Base-by-base conservation (phyloP, 2,797 vertebrate species). In the Pangasius krempfi region DNA sequence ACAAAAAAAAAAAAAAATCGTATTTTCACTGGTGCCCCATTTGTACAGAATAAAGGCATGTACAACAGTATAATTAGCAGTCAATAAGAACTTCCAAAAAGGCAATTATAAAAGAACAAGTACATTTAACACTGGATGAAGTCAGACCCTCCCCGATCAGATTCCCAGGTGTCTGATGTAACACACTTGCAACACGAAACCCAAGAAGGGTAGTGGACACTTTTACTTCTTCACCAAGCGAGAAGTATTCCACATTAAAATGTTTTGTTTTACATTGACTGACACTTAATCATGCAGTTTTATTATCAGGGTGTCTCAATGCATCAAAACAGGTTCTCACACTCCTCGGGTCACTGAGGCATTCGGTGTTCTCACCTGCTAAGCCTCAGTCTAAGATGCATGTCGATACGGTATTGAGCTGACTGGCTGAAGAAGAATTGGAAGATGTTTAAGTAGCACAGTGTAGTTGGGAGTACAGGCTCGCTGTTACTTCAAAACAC, bases 231-330 rank as follows among this genome's bases (percentile, higher is more conserved):
- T 68, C 80, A 82, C 27, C 50, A 85, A 88, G 54, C 87, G 80
- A 87, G 89, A 54, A 86, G 64, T 60, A 80, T 5, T 25, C 68
- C 54, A 86, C 85, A 89, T 92, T 60, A 60, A 78, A 92, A 84
- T 50, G 79, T 87, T 86, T 88, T 22, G 81, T 87, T 86, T 78
- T 44, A 60, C 72, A 81, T 18, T 92, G 87, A 88, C n/a, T 30
- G 82, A 79, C 88, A 88, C 56, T 70, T 75, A 60, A 89, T 89
- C 72, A 54, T 80, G 70, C 22, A n/a, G 56, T 56, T 87, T 89
- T 58, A 66, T 84, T 91, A 40, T 90, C 22, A 82, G 84, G 87
- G 54, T 83, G 87, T 50, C 76, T 88, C 22, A 86, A 66, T 50
- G 87, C 81, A 91, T 88, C 68, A 89, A 75, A 88, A 86, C 22